A percentile compares a stretch with the other conserved stretches of the same genome.
Conservation (phyloP, 2,888 invertebrate species). For the Ellobium chinense region DNA sequence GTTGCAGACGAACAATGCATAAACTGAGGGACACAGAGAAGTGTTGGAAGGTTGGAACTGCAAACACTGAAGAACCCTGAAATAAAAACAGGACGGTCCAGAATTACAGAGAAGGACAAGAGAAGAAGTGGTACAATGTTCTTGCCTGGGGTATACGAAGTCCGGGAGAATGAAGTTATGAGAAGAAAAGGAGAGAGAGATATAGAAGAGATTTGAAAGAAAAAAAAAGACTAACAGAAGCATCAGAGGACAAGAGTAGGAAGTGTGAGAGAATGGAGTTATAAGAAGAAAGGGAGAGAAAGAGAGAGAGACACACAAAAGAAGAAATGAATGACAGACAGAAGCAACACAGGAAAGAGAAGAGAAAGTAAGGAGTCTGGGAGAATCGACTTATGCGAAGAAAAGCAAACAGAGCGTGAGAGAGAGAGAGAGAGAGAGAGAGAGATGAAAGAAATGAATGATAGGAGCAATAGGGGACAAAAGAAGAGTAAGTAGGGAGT, state of each 20-base stretch:
- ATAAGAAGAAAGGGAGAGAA: not conserved
- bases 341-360: not conserved
- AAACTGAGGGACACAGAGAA: too few relatives aligned
- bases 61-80: too few relatives aligned
- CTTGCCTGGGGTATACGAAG: too few relatives aligned
- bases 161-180: too few relatives aligned
- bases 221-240: not conserved
- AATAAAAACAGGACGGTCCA: too few relatives aligned
- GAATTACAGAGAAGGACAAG: too few relatives aligned
- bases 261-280: not conserved
- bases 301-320: not conserved
- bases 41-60: too few relatives aligned
- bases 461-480: not conserved
- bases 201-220: too few relatives aligned
- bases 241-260: not conserved
- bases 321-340: not conserved
- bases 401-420: not conserved
- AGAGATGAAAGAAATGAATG: not conserved
- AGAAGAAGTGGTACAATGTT: not conserved
- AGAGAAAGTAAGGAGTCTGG: not conserved
- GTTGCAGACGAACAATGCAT: too few relatives aligned
- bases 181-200: not conserved
- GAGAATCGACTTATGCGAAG: not conserved
- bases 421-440: not conserved
- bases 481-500: not conserved